These are phyloP conservation scores for Eupithecia centaureata DNA, from an alignment of 2,888 invertebrate species.

Conservation along the genomic window DNA sequence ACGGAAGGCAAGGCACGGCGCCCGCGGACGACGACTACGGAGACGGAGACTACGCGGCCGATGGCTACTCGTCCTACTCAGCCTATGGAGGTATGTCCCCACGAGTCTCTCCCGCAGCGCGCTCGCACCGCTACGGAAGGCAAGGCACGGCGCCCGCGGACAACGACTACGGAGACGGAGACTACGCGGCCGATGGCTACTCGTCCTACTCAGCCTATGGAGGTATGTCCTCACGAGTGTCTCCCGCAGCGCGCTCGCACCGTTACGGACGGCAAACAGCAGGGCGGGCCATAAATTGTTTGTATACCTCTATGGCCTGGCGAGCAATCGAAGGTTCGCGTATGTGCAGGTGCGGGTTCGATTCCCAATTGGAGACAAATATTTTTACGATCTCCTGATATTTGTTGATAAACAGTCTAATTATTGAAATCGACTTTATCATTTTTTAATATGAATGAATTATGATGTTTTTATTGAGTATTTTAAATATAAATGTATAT, in stretches of 20 bases:
- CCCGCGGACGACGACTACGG: conserved; percentile 86
- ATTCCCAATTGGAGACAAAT: no score
- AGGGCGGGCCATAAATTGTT: no score
- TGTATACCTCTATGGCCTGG: no score
- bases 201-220: conserved; percentile 63
- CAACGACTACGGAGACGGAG: conserved; percentile 83
- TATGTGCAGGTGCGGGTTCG: no score
- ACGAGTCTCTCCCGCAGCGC: conserved; percentile 78
- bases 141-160: conserved; percentile 89
- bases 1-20: conserved; percentile 91
- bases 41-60: conserved; percentile 74
- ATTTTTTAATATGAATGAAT: no score
- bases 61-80: conserved; percentile 69
- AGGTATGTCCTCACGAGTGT: conserved; percentile 18
- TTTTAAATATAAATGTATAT: no score
- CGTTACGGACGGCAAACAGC: no score
- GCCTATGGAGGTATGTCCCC: conserved; percentile 28
- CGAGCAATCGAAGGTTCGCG: no score
- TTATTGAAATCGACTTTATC: no score
- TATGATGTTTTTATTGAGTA: no score
- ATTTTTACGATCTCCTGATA: no score
- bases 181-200: conserved; percentile 74
- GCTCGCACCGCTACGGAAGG: conserved; percentile 94
- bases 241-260: conserved; percentile 89
- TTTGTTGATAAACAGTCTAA: no score